Base-by-base conservation (phyloP, 2,888 invertebrate species). In the Morpho deidamia region DNA sequence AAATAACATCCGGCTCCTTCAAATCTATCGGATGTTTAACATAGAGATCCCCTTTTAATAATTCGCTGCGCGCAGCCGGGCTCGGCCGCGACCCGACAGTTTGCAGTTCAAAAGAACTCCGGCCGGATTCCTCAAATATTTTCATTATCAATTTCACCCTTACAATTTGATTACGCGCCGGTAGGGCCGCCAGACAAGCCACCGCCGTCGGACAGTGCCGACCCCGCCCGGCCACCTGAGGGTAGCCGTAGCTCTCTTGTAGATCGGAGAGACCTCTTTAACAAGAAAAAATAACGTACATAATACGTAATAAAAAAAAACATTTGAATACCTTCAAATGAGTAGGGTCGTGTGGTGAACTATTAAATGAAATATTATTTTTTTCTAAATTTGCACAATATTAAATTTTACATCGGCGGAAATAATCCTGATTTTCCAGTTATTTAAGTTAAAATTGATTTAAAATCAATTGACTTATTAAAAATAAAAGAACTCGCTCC, bases 81-180 rank as follows among this genome's bases (percentile, higher is more conserved):
- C 44, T 50, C 44, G 51, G 49, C 46, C 53, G 55, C 42, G 41
- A 40, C 50, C 52, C 57, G 43, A 55, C 54, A 59, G 55, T 55
- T 59, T 55, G 53, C 62, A 53, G 44, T 53, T 59, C 61, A 62
- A 62, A 61, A 56, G 59, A 56, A 61, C 55, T 53, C 44, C 45
- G 35, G 46, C 49, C 47, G 55, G 50, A 58, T 61, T 60, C 58
- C 57, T 60, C 60, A 58, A 61, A 59, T 63, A 64, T 61, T 64
- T 64, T 60, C 62, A 60, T 66, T 63, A 64, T 63, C 63, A 61
- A 58, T 64, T 60, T 58, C 63, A 60, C 61, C 64, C 62, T 63
- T 62, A 61, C 63, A 61, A 63, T 67, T 65, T 65, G 64, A 67
- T 65, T 65, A 65, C 61, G 64, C 63, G 45, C 33, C 33, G 12